phyloP scores from a whole-genome alignment of 2,888 invertebrate genomes.

The Rhingia rostrata region DNA sequence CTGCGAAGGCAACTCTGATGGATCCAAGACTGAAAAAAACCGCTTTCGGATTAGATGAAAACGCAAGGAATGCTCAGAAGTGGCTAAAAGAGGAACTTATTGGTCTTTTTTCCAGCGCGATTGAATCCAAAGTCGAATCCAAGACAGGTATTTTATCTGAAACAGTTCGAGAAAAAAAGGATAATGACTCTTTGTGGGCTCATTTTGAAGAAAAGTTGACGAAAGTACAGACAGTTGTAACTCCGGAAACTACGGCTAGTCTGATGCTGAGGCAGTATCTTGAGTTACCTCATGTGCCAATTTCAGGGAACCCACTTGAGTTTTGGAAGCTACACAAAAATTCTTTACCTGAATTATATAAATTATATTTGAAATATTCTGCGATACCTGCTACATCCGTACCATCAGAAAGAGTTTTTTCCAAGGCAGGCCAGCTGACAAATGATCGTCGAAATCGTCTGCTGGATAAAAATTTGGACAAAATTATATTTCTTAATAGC shows the following conservation, averaged over 20 bases:
- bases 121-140: neutral
- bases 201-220: slow-evolving; percentile 27
- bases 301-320: slow-evolving; percentile 16
- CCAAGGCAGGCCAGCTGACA: slow-evolving; percentile 21
- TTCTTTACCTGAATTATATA: slow-evolving; percentile 4
- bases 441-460: slow-evolving; percentile 10
- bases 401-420: slow-evolving; percentile 25
- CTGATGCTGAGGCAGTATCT: slow-evolving; percentile 24
- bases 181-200: neutral
- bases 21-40: slow-evolving; percentile 43
- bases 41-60: slow-evolving; percentile 28
- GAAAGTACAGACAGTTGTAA: neutral
- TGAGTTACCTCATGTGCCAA: slow-evolving; percentile 17
- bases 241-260: slow-evolving; percentile 20
- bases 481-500: too few relatives aligned
- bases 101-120: neutral
- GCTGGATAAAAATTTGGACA: slow-evolving; percentile 4
- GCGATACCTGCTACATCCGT: slow-evolving; percentile 15
- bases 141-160: neutral
- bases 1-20: slow-evolving; percentile 33
- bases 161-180: slow-evolving; percentile 3
- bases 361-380: neutral
- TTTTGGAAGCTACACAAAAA: slow-evolving; percentile 10
- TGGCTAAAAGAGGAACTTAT: slow-evolving; percentile 35
- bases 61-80: slow-evolving; percentile 27